phyloP scores from a whole-genome alignment of 2,797 vertebrate genomes.

The Coregonus sp. region DNA sequence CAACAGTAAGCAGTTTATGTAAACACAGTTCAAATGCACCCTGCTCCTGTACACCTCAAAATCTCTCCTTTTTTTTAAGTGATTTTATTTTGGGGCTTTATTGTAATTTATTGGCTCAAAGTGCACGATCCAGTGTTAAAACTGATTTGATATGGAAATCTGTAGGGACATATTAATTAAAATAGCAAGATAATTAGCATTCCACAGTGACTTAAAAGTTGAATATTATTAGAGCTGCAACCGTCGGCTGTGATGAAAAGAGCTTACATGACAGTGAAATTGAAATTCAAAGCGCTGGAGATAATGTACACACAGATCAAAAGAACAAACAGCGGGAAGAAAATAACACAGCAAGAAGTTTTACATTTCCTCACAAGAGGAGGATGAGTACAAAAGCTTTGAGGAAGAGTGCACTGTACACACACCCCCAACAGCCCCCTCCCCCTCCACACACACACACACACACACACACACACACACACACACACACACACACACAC shows the following conservation, averaged over 20 bases:
- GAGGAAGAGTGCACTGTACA: slow-evolving; percentile 1
- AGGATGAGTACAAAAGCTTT: slow-evolving; percentile 54
- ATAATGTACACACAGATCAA: slow-evolving; percentile 87
- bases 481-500: background rate
- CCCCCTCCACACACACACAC: background rate
- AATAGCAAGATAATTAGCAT: slow-evolving; percentile 85
- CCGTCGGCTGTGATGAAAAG: slow-evolving; percentile 80
- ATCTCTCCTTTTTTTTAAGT: slow-evolving; percentile 61
- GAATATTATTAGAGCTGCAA: slow-evolving; percentile 84
- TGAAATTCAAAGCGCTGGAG: slow-evolving; percentile 83
- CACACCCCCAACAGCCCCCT: background rate
- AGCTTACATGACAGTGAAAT: slow-evolving; percentile 83
- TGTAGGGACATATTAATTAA: slow-evolving; percentile 85
- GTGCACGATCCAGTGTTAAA: slow-evolving; percentile 72
- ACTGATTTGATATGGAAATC: slow-evolving; percentile 80
- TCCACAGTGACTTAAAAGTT: slow-evolving; percentile 83
- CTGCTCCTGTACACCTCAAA: slow-evolving; percentile 65
- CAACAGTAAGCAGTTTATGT: slow-evolving; percentile 69
- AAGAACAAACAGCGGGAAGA: slow-evolving; percentile 80
- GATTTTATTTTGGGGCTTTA: slow-evolving; percentile 71
- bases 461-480: background rate
- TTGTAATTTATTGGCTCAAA: slow-evolving; percentile 79
- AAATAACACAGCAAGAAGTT: slow-evolving; percentile 74
- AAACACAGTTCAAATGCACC: slow-evolving; percentile 71
- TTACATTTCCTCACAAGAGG: slow-evolving; percentile 74